Percentiles rank a stretch among this genome's conserved stretches.
phyloP scores from a whole-genome alignment of 2,797 vertebrate genomes.

The Neomorphus geoffroyi region DNA sequence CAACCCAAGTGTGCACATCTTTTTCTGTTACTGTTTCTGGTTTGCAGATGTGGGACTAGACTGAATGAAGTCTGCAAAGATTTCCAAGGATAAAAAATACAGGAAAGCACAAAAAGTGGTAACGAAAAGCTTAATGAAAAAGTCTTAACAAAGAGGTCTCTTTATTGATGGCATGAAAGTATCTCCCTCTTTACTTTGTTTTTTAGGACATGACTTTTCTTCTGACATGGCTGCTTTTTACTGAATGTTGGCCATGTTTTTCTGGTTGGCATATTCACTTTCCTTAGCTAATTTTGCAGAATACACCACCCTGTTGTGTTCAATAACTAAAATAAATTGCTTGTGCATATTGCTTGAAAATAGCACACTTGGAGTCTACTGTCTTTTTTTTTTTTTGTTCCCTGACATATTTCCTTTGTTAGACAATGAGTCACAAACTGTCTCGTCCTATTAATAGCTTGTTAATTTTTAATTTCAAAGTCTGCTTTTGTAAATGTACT shows the following conservation, averaged over 20 bases:
- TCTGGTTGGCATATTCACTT: not conserved
- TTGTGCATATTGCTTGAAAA: constrained; percentile 5
- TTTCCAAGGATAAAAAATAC: not conserved
- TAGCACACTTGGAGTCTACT: not conserved
- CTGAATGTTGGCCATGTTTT: not conserved
- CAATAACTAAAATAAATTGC: not conserved
- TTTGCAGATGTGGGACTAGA: not conserved
- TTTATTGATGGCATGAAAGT: not conserved
- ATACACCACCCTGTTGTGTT: not conserved
- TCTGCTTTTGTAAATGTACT: constrained; percentile 5
- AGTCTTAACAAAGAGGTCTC: not conserved
- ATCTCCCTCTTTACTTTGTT: not conserved
- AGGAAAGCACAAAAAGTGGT: not conserved
- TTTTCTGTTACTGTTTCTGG: not conserved
- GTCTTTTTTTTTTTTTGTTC: not conserved
- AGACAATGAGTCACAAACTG: constrained; percentile 41
- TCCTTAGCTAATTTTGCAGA: not conserved
- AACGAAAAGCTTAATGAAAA: not conserved
- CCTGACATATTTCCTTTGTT: constrained; percentile 26
- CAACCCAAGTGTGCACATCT: not conserved
- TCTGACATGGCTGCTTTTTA: not conserved
- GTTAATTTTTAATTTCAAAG: constrained; percentile 47
- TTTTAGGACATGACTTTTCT: not conserved
- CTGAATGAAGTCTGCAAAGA: not conserved
- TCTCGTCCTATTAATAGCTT: constrained; percentile 51